These are phyloP conservation scores for Lepidurus couesii DNA, from an alignment of 1,140 invertebrate species.

Conservation along the genomic window DNA sequence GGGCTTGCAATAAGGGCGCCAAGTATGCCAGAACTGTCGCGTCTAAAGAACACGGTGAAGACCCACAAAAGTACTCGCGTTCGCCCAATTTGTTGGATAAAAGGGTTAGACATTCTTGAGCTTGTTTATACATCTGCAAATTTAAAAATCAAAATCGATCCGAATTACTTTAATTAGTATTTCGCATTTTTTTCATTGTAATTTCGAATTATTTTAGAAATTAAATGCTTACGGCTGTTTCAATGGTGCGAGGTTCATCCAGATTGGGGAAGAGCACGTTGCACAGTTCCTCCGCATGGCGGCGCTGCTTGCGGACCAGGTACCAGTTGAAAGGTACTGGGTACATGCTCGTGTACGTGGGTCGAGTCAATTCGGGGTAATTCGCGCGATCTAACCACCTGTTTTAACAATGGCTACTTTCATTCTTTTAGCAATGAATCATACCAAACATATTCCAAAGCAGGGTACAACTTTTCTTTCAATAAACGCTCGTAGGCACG, in stretches of 20 bases:
- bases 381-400: conserved; percentile 80
- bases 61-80: conserved; percentile 78
- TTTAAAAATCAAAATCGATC: not conserved
- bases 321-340: conserved; percentile 79
- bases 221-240: conserved; percentile 44
- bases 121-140: conserved; percentile 63
- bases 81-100: conserved; percentile 73
- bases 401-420: conserved; percentile 36
- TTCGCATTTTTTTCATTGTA: conserved; percentile 32
- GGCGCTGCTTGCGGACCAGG: conserved; percentile 65
- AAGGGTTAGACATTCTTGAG: conserved; percentile 72
- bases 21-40: conserved; percentile 83
- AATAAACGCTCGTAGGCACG: conserved; percentile 63
- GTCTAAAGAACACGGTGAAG: conserved; percentile 73
- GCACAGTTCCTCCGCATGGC: conserved; percentile 59
- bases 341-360: conserved; percentile 71
- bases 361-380: conserved; percentile 64
- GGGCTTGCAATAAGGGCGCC: conserved; percentile 75
- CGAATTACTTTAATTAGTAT: not conserved
- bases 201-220: conserved; percentile 29
- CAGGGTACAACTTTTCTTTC: conserved; percentile 62
- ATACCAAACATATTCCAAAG: conserved; percentile 51
- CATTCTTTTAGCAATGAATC: conserved; percentile 34
- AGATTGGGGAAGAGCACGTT: conserved; percentile 46
- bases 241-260: conserved; percentile 43